Evolutionary conservation across 2,797 vertebrate species (phyloP).

Genomic region (Emydoidea blandingii): DNA sequence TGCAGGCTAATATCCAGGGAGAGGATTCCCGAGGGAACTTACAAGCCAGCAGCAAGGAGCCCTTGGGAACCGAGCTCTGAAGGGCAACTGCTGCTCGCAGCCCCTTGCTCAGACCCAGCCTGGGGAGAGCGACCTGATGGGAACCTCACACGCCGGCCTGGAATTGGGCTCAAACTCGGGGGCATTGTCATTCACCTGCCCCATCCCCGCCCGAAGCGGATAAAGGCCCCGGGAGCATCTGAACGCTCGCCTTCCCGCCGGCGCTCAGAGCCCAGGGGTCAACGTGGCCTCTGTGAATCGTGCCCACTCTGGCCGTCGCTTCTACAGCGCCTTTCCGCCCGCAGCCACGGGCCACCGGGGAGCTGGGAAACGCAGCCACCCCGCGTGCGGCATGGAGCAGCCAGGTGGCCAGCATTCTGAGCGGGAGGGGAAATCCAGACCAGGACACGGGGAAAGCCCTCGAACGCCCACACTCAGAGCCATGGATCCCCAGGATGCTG

Average conservation of each 20-base stretch:
- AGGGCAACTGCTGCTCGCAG: not conserved
- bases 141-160: too few relatives aligned
- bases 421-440: not conserved
- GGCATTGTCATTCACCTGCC: not conserved
- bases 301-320: not conserved
- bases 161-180: not conserved
- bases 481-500: not conserved
- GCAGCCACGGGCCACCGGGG: not conserved
- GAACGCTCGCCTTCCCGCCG: not conserved
- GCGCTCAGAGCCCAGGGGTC: not conserved
- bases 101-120: not conserved
- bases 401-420: too few relatives aligned
- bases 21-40: not conserved
- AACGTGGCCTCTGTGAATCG: not conserved
- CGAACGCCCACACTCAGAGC: rapidly evolving
- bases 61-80: too few relatives aligned
- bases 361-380: not conserved
- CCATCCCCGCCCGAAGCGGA: not conserved
- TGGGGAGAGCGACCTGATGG: not conserved
- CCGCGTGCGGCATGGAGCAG: too few relatives aligned
- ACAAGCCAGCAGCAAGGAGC: not conserved
- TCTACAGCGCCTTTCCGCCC: not conserved
- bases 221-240: not conserved
- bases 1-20: not conserved
- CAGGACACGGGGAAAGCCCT: not conserved